A percentile compares a stretch with the other conserved stretches of the same genome.
Evolutionary conservation across 2,888 invertebrate species (phyloP).

Genomic region (Dasypolia templi): DNA sequence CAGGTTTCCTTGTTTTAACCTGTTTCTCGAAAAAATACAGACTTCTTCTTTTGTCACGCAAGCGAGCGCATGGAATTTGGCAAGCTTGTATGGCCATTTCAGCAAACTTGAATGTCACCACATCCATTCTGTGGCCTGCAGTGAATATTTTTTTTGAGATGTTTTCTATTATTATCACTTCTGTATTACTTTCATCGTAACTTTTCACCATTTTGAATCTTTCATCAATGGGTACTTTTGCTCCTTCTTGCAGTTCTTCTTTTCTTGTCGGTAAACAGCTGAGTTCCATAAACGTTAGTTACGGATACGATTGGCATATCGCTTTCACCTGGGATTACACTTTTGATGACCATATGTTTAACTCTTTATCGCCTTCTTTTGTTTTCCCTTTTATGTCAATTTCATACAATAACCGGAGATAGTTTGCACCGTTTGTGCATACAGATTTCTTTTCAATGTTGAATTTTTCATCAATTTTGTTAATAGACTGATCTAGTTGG

Average conservation of each 20-base stretch:
- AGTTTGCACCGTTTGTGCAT: slow-evolving; percentile 75
- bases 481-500: slow-evolving; percentile 60
- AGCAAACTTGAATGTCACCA: slow-evolving; percentile 73
- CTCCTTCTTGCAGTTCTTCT: slow-evolving; percentile 73
- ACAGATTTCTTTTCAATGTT: slow-evolving; percentile 49
- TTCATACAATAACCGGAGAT: slow-evolving; percentile 72
- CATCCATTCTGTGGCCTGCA: slow-evolving; percentile 72
- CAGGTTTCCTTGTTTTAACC: slow-evolving; percentile 63
- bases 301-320: slow-evolving; percentile 64
- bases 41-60: slow-evolving; percentile 71
- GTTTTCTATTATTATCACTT: slow-evolving; percentile 78
- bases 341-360: slow-evolving; percentile 77
- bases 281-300: slow-evolving; percentile 66
- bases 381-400: slow-evolving; percentile 75
- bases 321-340: slow-evolving; percentile 57
- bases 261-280: slow-evolving; percentile 73
- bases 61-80: slow-evolving; percentile 78
- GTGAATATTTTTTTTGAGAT: slow-evolving; percentile 73
- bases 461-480: slow-evolving; percentile 54
- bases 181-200: slow-evolving; percentile 70
- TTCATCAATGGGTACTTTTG: slow-evolving; percentile 70
- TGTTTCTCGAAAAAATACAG: slow-evolving; percentile 73
- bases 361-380: slow-evolving; percentile 69
- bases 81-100: slow-evolving; percentile 74
- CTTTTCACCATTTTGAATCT: slow-evolving; percentile 72